Percentiles rank a stretch among this genome's conserved stretches.
Conservation (phyloP, 1,140 invertebrate species). For the Magallana angulata region DNA sequence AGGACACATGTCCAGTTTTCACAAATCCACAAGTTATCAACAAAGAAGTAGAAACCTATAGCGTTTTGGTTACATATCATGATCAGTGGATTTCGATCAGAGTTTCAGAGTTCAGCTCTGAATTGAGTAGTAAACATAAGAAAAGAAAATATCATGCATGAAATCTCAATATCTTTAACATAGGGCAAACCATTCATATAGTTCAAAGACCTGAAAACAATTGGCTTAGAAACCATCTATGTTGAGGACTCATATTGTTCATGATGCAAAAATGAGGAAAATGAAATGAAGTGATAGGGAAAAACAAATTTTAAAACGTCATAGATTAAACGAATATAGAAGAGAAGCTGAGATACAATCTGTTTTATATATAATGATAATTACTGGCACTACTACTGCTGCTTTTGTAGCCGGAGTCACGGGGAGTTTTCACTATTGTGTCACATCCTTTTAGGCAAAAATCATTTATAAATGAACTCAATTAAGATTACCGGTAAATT, state of each 20-base stretch:
- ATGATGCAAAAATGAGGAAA: neutral
- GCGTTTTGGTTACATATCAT: no score
- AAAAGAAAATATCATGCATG: neutral
- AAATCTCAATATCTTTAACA: neutral
- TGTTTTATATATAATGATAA: neutral
- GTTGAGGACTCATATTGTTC: neutral
- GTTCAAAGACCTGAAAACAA: neutral
- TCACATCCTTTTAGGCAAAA: slow-evolving; percentile 25
- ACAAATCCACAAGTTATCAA: no score
- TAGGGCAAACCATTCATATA: neutral
- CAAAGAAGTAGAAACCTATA: no score
- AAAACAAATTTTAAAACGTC: neutral
- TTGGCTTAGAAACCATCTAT: neutral
- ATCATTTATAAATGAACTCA: neutral
- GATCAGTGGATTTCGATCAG: no score
- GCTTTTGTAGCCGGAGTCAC: slow-evolving; percentile 23
- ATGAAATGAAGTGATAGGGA: neutral
- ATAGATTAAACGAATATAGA: neutral
- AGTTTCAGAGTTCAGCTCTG: no score
- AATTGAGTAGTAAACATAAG: neutral
- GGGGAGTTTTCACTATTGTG: slow-evolving; percentile 6
- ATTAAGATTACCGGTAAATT: no score
- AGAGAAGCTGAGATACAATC: neutral
- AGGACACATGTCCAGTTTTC: no score
- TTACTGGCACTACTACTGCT: neutral